Evolutionary conservation across 2,113 vertebrate genomes (phyloP), one percentile per base, ranked within the genome.

Genomic region (Regulus satrapa): DNA sequence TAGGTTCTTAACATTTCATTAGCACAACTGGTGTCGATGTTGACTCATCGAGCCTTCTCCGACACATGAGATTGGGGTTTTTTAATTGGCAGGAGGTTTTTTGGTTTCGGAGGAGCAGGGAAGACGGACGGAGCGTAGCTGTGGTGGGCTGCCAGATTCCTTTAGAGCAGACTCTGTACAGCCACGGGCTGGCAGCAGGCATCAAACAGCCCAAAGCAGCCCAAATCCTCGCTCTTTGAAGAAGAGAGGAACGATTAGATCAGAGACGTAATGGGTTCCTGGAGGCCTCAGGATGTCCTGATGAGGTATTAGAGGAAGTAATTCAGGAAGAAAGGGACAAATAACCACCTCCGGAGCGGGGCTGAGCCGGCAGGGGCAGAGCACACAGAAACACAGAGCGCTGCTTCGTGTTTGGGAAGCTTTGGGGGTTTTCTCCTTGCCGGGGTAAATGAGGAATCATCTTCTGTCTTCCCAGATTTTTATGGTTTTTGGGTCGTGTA

Each of bases 291-390:
- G 98, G 98, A 98, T 98, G 98, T 98, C 98, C 98, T 98, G 98
- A 98, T 98, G 98, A 98, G 98, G 98, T 98, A 97, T 96, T 98
- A 98, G 98, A 98, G 98, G 98, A 98, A 98, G 98, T 97, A 96
- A 98, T 98, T 98, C 97, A 97, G 97, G 98, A 98, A 98, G 97
- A 98, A 98, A 97, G 96, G 98, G 97, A 98, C 97, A 98, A 97
- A 98, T 98, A 98, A 96, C 90, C 71, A 62, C 97, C 98, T 98
- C 97, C 92, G 89, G 97, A 94, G 98, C 96, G 59, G 80, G 88
- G 93, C 95, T 89, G 96, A 96, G 89, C 96, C 82, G 15, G 81
- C 94, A 49, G 76, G 29, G 12, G 85, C 66, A 66, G 0, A 85
- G 96, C 82, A 40, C 5, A 21, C 81, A 64, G 62, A 58, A 88